Evolutionary conservation across 2,797 vertebrate genomes (phyloP), one percentile per base, ranked within the genome.

Genomic region (Notolabrus celidotus): DNA sequence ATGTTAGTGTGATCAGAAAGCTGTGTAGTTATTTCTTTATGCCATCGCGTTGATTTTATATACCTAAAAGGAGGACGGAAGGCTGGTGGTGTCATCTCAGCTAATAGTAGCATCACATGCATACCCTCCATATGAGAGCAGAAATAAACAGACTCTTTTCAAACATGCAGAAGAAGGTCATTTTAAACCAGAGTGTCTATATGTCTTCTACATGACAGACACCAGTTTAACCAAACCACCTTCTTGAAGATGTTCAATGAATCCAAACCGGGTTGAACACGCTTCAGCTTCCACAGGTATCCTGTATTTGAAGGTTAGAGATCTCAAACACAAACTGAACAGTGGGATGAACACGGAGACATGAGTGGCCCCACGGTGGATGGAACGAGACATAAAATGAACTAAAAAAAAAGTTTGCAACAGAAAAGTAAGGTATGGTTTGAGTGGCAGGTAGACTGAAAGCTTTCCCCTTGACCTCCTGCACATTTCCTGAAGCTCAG

Each of bases 271-370:
- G 31, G 34, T 15, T 17, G 17, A 31, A 67, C 25, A 5, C 0
- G n/a, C 15, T 0, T 38, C 19, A n/a, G 52, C 33, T 42, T 72
- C 69, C 7, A 9, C 39, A 5, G 9, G 53, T 60, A 3, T 72
- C 70, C 86, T 77, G 83, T 23, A 31, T 66, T 69, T 70, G 29
- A 20, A 61, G n/a, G 29, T 29, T 49, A 69, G 43, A 25, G 25
- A 27, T 54, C 42, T 43, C 42, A 71, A 71, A 80, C 38, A 83
- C 57, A 86, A 84, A 81, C 65, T 42, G 36, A 78, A 80, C 19
- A 7, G 38, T 83, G 74, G 42, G 54, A 83, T 85, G 87, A 79
- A 84, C 41, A 82, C 47, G 41, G 80, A 88, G 67, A 83, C 61
- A 86, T 71, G 84, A 75, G 58, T 47, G 78, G 46, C 67, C 79